Conservation (phyloP, 2,113 vertebrate species). For the Globicephala melas region DNA sequence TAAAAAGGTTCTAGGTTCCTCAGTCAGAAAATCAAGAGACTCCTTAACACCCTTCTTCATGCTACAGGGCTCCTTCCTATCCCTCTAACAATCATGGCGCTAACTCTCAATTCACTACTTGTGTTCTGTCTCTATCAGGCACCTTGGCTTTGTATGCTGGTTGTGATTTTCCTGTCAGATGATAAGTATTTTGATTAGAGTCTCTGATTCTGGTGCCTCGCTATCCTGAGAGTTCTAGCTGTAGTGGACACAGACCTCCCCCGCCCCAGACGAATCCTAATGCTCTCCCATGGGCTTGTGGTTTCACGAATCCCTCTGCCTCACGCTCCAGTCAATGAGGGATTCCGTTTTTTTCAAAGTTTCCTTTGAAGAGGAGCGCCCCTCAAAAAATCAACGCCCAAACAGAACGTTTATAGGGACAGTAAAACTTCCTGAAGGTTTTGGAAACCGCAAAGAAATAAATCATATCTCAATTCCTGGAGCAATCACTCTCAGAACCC, state of each 20-base stretch:
- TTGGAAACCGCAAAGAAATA: neutral
- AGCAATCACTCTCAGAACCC: neutral
- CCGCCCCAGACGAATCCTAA: neutral
- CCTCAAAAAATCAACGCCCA: neutral
- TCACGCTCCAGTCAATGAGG: neutral
- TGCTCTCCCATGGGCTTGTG: neutral
- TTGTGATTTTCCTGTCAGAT: neutral
- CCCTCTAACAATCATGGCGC: too few relatives aligned
- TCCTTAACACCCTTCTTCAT: neutral
- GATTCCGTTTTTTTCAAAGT: neutral
- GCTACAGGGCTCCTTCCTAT: neutral
- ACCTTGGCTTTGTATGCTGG: neutral
- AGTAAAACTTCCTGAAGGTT: neutral
- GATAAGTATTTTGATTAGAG: neutral
- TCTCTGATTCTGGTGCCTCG: neutral
- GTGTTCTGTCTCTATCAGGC: neutral
- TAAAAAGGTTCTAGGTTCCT: neutral
- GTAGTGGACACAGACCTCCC: neutral
- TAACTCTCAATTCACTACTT: neutral
- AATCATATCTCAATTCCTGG: neutral
- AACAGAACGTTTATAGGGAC: neutral
- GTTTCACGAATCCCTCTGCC: neutral
- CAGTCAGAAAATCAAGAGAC: neutral
- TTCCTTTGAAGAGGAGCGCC: neutral
- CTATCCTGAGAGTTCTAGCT: neutral